Evolutionary conservation across 35 echinoderm and acorn worm genomes (phyloP).

Genomic region (Lytechinus pictus): DNA sequence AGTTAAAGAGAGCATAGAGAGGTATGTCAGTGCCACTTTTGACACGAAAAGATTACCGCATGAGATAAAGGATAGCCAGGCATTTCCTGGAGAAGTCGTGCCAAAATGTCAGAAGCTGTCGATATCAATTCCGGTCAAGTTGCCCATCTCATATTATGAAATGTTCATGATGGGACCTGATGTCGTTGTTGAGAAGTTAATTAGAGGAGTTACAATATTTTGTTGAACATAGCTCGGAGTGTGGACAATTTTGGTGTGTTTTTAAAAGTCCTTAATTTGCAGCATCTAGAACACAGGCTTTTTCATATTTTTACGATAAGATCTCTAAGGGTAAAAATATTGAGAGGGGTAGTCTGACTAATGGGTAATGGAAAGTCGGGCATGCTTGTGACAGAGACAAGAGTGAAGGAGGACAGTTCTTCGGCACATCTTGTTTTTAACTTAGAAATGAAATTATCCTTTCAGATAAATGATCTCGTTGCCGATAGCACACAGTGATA

Average conservation of each 20-base stretch:
- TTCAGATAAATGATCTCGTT: conserved; percentile 24
- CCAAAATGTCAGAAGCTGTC: neutral
- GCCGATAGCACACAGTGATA: neutral
- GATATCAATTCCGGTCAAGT: neutral
- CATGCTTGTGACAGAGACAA: neutral
- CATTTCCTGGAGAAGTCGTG: neutral
- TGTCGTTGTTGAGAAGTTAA: neutral
- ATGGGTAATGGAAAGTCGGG: neutral
- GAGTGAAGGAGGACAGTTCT: neutral
- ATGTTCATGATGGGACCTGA: neutral
- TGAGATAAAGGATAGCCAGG: neutral
- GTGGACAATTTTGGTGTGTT: neutral
- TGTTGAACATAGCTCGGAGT: neutral
- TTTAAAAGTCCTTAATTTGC: neutral
- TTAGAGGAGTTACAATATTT: neutral
- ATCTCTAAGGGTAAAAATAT: conserved; percentile 4
- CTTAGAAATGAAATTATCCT: conserved; percentile 26
- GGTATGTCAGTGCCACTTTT: conserved; percentile 1
- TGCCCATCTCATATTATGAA: neutral
- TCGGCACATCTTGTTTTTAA: neutral
- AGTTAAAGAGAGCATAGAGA: neutral
- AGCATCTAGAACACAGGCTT: conserved; percentile 1
- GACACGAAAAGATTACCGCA: neutral
- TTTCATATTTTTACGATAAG: neutral
- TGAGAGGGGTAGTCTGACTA: neutral